Evolutionary conservation across 2,113 vertebrate species (phyloP), one percentile per base, ranked within the genome.

Genomic region (Podocnemis expansa): DNA sequence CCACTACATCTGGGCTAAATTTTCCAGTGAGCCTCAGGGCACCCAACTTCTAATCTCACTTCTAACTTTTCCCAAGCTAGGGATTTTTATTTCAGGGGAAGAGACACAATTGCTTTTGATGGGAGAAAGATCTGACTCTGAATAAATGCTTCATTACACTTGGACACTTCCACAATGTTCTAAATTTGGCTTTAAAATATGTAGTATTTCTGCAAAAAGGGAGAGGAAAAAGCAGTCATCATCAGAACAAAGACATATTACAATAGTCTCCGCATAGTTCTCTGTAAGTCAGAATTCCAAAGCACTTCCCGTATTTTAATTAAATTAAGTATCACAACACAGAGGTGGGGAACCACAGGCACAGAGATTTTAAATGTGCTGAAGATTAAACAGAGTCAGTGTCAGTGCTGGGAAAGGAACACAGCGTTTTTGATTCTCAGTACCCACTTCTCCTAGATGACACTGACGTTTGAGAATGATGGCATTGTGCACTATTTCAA

Each of bases 131-230:
- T 38, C 41, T 38, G 55, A 67, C 41, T 85, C 3, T 0, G n/a
- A 67, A 56, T 41, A 16, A 67, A 84, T 24, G 5, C 7, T 1
- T 34, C 0, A 1, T 2, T 67, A 51, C 24, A 29, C 54, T 31
- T 29, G 25, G 0, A 1, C 17, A 22, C 73, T 79, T 52, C 10
- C n/a, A 38, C n/a, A 0, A 2, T 19, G 8, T 17, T 21, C 34
- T 70, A 70, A 70, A 70, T n/a, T 38, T 38, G 73, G 29, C 25
- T 52, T 78, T 76, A 38, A 16, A 47, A n/a, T 47, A 2, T 22
- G 3, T 24, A 55, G 51, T 47, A 41, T 27, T 47, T 1, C 5
- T 54, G 56, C 78, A 85, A 82, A 80, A 27, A 27, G 6, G 12
- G 25, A 24, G 14, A 24, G 13, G 34, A 41, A 14, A 76, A 45